Conservation (phyloP, 2,113 vertebrate species). For the Forbesichthys agassizii region DNA sequence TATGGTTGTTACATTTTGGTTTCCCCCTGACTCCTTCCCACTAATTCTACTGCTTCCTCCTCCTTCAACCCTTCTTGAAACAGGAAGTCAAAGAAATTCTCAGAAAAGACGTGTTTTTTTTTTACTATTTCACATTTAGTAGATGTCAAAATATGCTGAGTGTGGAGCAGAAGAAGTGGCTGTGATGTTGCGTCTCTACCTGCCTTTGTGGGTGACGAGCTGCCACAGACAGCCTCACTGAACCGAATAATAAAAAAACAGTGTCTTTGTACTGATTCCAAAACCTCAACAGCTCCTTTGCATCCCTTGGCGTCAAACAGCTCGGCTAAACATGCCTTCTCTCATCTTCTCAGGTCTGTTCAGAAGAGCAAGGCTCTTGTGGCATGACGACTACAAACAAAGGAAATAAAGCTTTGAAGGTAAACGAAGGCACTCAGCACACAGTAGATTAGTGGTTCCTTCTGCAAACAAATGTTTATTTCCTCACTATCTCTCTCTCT, state of each 20-base stretch:
- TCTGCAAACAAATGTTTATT: neutral
- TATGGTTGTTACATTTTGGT: conserved; percentile 52
- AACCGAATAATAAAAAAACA: neutral
- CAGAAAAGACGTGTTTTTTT: conserved; percentile 46
- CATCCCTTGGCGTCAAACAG: neutral
- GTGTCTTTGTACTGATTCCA: neutral
- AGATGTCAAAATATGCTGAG: conserved; percentile 29
- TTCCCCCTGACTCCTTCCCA: conserved; percentile 63
- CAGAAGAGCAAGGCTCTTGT: conserved; percentile 73
- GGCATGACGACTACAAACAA: conserved; percentile 85
- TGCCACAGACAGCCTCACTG: neutral
- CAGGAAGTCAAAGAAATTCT: conserved; percentile 72
- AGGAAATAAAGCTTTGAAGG: conserved; percentile 85
- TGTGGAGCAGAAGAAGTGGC: conserved; percentile 7
- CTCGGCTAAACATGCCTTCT: neutral
- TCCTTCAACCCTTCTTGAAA: conserved; percentile 58
- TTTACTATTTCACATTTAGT: conserved; percentile 38
- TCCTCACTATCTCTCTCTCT: neutral
- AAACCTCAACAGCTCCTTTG: neutral
- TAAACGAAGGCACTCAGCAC: conserved; percentile 30
- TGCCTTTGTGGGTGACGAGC: conserved; percentile 31
- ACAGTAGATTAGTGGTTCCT: neutral
- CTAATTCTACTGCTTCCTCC: conserved; percentile 65
- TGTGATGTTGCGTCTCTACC: conserved; percentile 3
- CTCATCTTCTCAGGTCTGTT: conserved; percentile 68